Conservation (phyloP, 1,140 invertebrate genomes). For the Cydia amplana region DNA sequence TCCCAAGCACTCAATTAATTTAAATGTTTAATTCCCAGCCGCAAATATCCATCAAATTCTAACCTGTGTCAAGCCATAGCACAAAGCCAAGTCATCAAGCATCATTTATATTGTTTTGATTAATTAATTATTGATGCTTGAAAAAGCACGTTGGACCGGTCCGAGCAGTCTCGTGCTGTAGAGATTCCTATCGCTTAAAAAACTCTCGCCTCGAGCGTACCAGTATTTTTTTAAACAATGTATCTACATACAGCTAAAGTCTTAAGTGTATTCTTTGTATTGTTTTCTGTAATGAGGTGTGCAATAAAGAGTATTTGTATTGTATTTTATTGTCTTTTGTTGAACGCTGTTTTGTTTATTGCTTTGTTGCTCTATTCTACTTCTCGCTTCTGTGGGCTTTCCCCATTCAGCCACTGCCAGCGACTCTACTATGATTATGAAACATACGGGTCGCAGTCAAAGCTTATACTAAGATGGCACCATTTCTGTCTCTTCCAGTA, state of each 20-base stretch:
- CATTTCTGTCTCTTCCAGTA: too few species aligned
- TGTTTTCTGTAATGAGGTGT: too few species aligned
- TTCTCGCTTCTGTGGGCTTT: neutral
- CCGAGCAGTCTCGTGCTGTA: slow-evolving; percentile 43
- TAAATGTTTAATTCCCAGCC: slow-evolving; percentile 10
- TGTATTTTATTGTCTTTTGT: too few species aligned
- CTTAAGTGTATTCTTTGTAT: too few species aligned
- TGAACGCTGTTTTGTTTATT: too few species aligned
- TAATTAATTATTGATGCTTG: slow-evolving; percentile 63
- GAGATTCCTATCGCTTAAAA: neutral
- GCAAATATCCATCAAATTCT: slow-evolving; percentile 16
- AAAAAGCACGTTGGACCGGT: slow-evolving; percentile 59
- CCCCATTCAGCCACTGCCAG: too few species aligned
- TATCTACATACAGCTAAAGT: slow-evolving; percentile 25
- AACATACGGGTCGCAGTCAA: too few species aligned
- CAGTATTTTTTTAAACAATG: neutral
- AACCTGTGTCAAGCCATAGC: slow-evolving; percentile 32
- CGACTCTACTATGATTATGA: too few species aligned
- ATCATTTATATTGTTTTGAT: slow-evolving; percentile 65
- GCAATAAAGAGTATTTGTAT: too few species aligned
- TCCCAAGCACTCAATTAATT: neutral
- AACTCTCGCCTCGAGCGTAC: neutral
- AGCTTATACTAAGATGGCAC: too few species aligned
- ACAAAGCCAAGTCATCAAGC: slow-evolving; percentile 51
- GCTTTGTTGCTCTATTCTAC: neutral